Conservation (phyloP, 2,797 vertebrate genomes). For the Mormyrops attenuatus region DNA sequence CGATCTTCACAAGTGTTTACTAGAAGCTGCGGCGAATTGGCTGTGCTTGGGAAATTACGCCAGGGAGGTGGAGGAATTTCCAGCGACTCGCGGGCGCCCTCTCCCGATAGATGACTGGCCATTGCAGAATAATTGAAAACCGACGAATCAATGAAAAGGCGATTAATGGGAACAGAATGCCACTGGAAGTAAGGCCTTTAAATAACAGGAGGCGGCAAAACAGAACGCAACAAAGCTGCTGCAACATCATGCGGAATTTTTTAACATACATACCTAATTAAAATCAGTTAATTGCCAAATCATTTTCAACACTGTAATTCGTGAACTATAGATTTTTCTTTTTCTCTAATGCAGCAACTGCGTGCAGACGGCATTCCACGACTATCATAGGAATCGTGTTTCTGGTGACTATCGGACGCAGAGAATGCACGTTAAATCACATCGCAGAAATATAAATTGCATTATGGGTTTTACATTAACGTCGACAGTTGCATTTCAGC, state of each 20-base stretch:
- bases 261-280: neutral
- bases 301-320: neutral
- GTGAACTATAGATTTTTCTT: neutral
- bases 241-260: neutral
- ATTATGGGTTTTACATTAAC: neutral
- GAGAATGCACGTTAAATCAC: neutral
- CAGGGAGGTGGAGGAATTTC: neutral
- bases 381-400: neutral
- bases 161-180: neutral
- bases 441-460: neutral
- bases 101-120: neutral
- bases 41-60: neutral
- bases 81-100: slow-evolving; percentile 16
- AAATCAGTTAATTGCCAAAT: neutral
- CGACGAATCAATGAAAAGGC: slow-evolving; percentile 2
- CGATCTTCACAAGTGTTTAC: neutral
- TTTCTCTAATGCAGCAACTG: neutral
- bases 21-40: neutral
- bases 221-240: neutral
- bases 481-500: neutral
- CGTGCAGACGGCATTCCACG: neutral
- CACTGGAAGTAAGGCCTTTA: neutral
- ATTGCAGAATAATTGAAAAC: neutral
- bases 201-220: neutral
- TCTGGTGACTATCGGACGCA: neutral